Percentiles rank a stretch among this genome's conserved stretches.
Evolutionary conservation across 2,113 vertebrate species (phyloP).

Genomic region (Ammodytes dubius): DNA sequence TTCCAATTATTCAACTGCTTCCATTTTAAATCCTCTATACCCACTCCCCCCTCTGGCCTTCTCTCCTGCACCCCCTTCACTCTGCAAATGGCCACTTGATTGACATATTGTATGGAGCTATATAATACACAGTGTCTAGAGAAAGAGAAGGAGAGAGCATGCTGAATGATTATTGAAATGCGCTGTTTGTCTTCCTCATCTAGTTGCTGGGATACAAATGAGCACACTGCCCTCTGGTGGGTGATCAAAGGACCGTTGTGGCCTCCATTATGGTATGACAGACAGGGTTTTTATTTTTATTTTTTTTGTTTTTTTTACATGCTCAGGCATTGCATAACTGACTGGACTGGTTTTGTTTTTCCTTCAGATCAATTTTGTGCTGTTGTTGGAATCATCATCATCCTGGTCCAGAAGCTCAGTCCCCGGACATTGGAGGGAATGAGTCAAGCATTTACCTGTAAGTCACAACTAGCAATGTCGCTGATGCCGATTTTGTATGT

Average conservation of each 20-base stretch:
- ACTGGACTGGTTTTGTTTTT: background rate
- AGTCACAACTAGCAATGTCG: conserved; percentile 73
- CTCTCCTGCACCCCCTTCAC: background rate
- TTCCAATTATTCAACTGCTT: background rate
- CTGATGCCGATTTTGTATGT: background rate
- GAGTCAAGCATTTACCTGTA: conserved; percentile 99
- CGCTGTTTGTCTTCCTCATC: conserved; percentile 18
- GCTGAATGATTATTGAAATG: conserved; percentile 12
- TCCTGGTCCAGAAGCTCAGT: conserved; percentile 99
- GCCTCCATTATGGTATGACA: conserved; percentile 95
- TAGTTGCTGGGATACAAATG: conserved; percentile 99
- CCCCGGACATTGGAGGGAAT: conserved; percentile 96
- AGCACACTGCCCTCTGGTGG: conserved; percentile 98
- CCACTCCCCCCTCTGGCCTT: background rate
- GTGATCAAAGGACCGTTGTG: conserved; percentile 98
- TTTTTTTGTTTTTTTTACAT: background rate
- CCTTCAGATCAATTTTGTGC: conserved; percentile 94
- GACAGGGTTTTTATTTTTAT: background rate
- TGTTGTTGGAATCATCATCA: conserved; percentile 98
- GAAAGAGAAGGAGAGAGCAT: background rate
- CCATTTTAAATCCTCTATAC: conserved; percentile 11
- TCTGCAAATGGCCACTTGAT: conserved; percentile 20
- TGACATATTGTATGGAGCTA: background rate
- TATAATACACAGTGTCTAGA: background rate
- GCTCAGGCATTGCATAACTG: background rate